These are phyloP conservation scores for Philereme transversata DNA, from an alignment of 2,888 invertebrate genomes.

Conservation along the genomic window DNA sequence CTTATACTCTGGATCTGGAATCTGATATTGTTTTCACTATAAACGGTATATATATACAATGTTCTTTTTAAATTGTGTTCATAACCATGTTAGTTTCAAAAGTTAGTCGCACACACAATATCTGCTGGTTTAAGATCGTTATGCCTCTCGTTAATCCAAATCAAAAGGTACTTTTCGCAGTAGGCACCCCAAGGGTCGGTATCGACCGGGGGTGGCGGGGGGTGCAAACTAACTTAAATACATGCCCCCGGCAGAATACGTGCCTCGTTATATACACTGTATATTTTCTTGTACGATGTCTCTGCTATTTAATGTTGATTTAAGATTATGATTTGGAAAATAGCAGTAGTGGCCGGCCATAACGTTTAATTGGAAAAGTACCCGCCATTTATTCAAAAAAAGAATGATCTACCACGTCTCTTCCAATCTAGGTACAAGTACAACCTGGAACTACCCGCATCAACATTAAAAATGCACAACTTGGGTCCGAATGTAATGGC, in stretches of 20 bases:
- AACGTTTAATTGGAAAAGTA: too few relatives aligned
- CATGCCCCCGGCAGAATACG: constrained; percentile 13
- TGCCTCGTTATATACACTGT: constrained; percentile 22
- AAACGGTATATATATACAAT: too few relatives aligned
- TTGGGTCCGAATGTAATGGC: too few relatives aligned
- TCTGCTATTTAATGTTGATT: background rate
- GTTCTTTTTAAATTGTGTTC: background rate
- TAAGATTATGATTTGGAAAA: background rate
- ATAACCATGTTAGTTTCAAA: background rate
- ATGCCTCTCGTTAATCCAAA: constrained; percentile 5
- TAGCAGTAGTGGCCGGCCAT: background rate
- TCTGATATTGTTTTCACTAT: too few relatives aligned
- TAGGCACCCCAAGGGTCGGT: constrained; percentile 19
- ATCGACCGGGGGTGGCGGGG: constrained; percentile 18
- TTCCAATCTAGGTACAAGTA: too few relatives aligned
- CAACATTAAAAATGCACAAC: too few relatives aligned
- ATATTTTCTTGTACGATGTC: constrained; percentile 8
- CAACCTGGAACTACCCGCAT: too few relatives aligned
- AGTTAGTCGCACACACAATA: background rate
- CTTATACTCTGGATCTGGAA: too few relatives aligned
- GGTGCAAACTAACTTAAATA: constrained; percentile 22
- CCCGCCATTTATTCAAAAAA: too few relatives aligned
- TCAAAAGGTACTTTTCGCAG: constrained; percentile 12
- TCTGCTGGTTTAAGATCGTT: background rate
- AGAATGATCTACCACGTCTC: too few relatives aligned